Percentiles rank a stretch among this genome's conserved stretches.
Evolutionary conservation across 2,797 vertebrate species (phyloP).

Genomic region (Cyclura pinguis): DNA sequence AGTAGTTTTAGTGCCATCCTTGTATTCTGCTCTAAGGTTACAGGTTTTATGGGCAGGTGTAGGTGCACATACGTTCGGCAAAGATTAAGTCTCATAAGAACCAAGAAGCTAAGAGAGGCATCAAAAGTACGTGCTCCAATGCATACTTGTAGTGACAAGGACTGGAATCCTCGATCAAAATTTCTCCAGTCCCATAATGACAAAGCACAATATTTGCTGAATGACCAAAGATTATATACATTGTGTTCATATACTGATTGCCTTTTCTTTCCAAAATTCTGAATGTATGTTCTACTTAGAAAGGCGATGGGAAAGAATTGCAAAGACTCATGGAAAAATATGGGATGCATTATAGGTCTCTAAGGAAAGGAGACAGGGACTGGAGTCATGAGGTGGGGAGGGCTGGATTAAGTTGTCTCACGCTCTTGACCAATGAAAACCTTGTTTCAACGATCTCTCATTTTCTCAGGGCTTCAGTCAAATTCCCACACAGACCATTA

Average conservation of each 20-base stretch:
- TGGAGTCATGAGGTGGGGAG: not conserved
- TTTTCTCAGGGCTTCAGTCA: not conserved
- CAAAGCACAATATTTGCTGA: not conserved
- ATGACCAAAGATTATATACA: not conserved
- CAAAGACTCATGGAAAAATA: slow-evolving; percentile 11
- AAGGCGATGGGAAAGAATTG: not conserved
- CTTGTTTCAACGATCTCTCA: not conserved
- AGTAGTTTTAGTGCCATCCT: not conserved
- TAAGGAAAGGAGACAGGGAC: not conserved
- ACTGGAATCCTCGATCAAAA: not conserved
- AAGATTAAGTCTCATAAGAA: not conserved
- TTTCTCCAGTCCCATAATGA: not conserved
- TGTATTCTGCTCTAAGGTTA: not conserved
- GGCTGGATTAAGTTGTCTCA: not conserved
- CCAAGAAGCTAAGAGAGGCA: not conserved
- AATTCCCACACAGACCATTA: not conserved
- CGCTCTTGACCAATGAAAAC: not conserved
- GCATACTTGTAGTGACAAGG: not conserved
- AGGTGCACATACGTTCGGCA: not conserved
- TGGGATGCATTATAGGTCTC: not conserved
- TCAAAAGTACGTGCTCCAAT: not conserved
- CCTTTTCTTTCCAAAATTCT: not conserved
- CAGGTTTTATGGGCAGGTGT: not conserved
- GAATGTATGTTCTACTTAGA: not conserved
- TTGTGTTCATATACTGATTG: not conserved